Base-by-base conservation (phyloP, 30 jellyfish, hydroid and myxozoan species). In the Pelagia noctiluca region DNA sequence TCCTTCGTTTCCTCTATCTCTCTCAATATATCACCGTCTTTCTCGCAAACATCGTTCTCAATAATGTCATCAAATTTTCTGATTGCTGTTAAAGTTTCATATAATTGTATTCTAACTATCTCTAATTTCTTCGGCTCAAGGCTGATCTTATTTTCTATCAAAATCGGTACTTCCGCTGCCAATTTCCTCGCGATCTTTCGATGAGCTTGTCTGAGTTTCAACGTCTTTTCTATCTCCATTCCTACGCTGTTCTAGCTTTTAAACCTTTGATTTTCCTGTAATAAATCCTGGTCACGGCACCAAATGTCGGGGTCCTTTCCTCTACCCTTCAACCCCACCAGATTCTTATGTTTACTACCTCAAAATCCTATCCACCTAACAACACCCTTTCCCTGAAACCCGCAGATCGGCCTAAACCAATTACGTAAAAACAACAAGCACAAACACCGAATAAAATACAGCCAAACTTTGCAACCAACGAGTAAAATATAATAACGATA, bases 21-120 rank as follows among this genome's bases (percentile, higher is more conserved):
- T n/a, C n/a, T 46, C 31, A 71, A 22, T 22, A 71, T 71, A 31
- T 71, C 83, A 0, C 83, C 83, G 11, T 71, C 69, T 71, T 71
- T 71, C 35, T 71, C 68, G 24, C 69, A 71, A 48, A 71, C 64
- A 24, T 3, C 25, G 19, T 22, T 23, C 0, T 71, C 69, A 35
- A 71, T 71, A 12, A 4, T 48, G 0, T 47, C 31, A 42, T 71
- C 83, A 19, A 35, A 30, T 48, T 71, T 71, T 23, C 26, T 71
- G 10, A 71, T 71, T 13, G 68, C 31, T 28, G 68, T 19, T 0
- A 71, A 71, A 0, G 80, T 26, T 37, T 71, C 83, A 35, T n/a
- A 71, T 28, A 71, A 50, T 16, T 71, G 36, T 1, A 71, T 71
- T 71, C 69, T 71, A 5, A 0, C 52, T 37, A 71, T 71, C 31